A percentile compares a stretch with the other conserved stretches of the same genome.
These are phyloP conservation scores for Tor tambroides DNA, from an alignment of 2,113 vertebrate genomes.

Conservation along the genomic window DNA sequence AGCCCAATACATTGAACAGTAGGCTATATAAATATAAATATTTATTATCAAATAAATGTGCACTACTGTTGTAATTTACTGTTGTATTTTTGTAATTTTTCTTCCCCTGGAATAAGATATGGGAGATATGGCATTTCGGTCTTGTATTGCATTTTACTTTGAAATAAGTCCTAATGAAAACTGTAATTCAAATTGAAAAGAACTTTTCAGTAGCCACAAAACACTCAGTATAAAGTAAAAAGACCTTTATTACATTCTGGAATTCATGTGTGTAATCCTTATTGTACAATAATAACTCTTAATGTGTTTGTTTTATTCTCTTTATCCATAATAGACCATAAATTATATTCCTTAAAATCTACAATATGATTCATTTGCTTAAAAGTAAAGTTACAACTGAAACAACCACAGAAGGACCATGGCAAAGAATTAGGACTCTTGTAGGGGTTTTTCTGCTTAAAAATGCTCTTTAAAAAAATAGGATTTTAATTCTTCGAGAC, in stretches of 20 bases:
- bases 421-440: slow-evolving; percentile 71
- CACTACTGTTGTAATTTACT: too few relatives aligned
- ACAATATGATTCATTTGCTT: slow-evolving; percentile 65
- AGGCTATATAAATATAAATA: too few relatives aligned
- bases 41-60: too few relatives aligned
- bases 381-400: slow-evolving; percentile 71
- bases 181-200: too few relatives aligned
- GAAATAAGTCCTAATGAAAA: too few relatives aligned
- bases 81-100: too few relatives aligned
- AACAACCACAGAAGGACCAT: slow-evolving; percentile 72
- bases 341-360: slow-evolving; percentile 82
- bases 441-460: slow-evolving; percentile 75
- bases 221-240: slow-evolving; percentile 70
- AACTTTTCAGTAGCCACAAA: not conserved
- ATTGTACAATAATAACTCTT: slow-evolving; percentile 74
- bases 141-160: not conserved
- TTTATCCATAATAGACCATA: slow-evolving; percentile 78
- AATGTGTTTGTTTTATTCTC: slow-evolving; percentile 72
- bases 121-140: not conserved
- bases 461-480: slow-evolving; percentile 87
- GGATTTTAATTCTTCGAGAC: slow-evolving; percentile 85
- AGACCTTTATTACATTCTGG: slow-evolving; percentile 82
- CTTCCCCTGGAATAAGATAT: not conserved
- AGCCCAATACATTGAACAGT: too few relatives aligned
- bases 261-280: slow-evolving; percentile 76